A percentile compares a stretch with the other conserved stretches of the same genome.
phyloP scores from a whole-genome alignment of 2,797 vertebrate species.

The Emydoidea blandingii region DNA sequence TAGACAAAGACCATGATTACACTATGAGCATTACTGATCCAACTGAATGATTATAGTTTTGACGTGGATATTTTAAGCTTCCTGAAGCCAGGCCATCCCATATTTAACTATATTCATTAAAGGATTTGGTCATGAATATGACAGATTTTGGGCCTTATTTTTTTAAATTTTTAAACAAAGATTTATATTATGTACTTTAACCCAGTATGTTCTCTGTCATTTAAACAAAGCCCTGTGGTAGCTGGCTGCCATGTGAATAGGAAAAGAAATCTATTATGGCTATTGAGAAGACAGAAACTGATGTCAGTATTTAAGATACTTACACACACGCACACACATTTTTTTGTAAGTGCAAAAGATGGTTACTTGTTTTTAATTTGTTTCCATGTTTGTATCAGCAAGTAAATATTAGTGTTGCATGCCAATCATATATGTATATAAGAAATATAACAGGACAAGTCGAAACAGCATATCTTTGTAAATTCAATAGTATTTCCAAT shows the following conservation, averaged over 20 bases:
- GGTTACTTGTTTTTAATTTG: not conserved
- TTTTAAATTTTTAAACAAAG: not conserved
- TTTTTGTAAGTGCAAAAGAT: conserved; percentile 6
- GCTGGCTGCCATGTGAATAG: conserved; percentile 3
- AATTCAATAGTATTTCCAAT: not conserved
- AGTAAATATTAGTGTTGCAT: not conserved
- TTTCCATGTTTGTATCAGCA: conserved; percentile 1
- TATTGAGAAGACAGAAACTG: not conserved
- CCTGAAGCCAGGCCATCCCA: not conserved
- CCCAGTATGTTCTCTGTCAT: not conserved
- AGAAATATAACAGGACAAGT: not conserved
- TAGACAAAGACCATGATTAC: not conserved
- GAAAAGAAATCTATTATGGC: not conserved
- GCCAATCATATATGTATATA: not conserved
- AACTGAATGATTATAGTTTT: not conserved
- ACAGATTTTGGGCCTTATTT: not conserved
- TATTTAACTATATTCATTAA: not conserved
- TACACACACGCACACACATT: not conserved
- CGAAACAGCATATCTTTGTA: not conserved
- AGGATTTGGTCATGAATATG: not conserved
- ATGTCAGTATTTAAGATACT: not conserved
- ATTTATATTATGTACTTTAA: conserved; percentile 14
- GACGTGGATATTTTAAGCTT: not conserved
- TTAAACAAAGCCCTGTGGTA: conserved; percentile 17
- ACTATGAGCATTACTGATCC: not conserved